These are phyloP conservation scores for Pollenia labialis DNA, from an alignment of 2,888 invertebrate genomes.

Conservation along the genomic window DNA sequence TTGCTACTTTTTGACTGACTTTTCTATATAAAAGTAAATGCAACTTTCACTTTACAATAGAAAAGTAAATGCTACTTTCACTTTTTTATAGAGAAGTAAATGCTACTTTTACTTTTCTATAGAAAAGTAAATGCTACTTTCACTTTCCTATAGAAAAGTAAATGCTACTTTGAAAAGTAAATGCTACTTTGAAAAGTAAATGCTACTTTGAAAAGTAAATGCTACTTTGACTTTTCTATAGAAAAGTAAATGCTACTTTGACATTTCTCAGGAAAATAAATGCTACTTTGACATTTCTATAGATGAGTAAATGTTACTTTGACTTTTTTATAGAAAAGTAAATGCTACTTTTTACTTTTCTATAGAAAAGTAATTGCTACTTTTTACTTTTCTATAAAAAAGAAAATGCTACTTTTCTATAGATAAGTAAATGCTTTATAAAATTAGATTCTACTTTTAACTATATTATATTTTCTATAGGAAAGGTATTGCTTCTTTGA, in stretches of 20 bases:
- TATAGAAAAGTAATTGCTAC: too few relatives aligned
- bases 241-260: slow-evolving; percentile 1
- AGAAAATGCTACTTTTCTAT: too few relatives aligned
- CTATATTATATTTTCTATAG: too few relatives aligned
- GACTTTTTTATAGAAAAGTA: background rate
- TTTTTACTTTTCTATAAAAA: too few relatives aligned
- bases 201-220: background rate
- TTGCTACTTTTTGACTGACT: too few relatives aligned
- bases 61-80: background rate
- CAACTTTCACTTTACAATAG: background rate
- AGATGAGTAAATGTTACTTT: too few relatives aligned
- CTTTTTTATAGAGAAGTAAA: background rate
- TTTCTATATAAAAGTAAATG: background rate
- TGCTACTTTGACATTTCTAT: background rate
- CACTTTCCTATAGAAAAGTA: background rate
- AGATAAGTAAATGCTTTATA: too few relatives aligned
- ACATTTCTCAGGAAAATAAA: background rate
- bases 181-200: too few relatives aligned
- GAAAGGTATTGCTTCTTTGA: too few relatives aligned
- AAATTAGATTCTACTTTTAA: too few relatives aligned
- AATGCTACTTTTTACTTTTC: background rate
- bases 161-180: background rate
- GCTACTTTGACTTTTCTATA: background rate
- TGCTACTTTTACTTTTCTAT: background rate
- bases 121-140: background rate